These are phyloP conservation scores for Crotalus helleri DNA, from an alignment of 2,113 vertebrate genomes.

Conservation along the genomic window DNA sequence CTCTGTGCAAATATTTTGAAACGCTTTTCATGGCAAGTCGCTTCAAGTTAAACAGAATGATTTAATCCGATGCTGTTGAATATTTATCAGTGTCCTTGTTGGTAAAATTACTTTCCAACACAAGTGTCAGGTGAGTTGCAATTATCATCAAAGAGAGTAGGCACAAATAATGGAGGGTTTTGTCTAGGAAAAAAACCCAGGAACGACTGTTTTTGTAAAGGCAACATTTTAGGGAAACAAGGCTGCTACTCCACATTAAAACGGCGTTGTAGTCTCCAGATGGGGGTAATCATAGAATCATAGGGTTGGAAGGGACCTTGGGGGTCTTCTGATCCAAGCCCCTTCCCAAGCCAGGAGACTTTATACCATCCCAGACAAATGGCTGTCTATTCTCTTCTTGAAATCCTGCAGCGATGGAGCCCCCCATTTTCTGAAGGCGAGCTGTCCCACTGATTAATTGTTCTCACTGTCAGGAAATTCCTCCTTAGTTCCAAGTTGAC, in stretches of 20 bases:
- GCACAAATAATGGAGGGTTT: conserved; percentile 47
- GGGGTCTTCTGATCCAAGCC: too few relatives aligned
- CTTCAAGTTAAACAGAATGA: conserved; percentile 52
- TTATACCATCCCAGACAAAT: neutral
- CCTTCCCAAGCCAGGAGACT: neutral
- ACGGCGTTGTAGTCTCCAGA: neutral
- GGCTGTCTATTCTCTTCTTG: too few relatives aligned
- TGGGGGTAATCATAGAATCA: too few relatives aligned
- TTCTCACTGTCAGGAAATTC: too few relatives aligned
- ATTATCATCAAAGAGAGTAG: conserved; percentile 60
- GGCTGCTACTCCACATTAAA: neutral
- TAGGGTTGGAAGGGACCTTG: too few relatives aligned
- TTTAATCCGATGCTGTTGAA: conserved; percentile 44
- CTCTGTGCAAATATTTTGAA: conserved; percentile 49
- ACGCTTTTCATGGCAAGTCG: conserved; percentile 34
- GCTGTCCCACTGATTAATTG: too few relatives aligned
- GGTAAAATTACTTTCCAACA: conserved; percentile 49
- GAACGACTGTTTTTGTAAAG: neutral
- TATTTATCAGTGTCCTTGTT: conserved; percentile 55
- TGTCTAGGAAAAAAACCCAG: conserved; percentile 26
- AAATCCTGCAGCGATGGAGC: too few relatives aligned
- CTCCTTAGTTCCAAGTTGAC: too few relatives aligned
- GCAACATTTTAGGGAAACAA: conserved; percentile 21
- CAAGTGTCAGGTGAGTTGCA: conserved; percentile 56
- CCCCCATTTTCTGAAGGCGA: too few relatives aligned